phyloP scores from a whole-genome alignment of 2,888 invertebrate genomes.

The Drosophila neotestacea region DNA sequence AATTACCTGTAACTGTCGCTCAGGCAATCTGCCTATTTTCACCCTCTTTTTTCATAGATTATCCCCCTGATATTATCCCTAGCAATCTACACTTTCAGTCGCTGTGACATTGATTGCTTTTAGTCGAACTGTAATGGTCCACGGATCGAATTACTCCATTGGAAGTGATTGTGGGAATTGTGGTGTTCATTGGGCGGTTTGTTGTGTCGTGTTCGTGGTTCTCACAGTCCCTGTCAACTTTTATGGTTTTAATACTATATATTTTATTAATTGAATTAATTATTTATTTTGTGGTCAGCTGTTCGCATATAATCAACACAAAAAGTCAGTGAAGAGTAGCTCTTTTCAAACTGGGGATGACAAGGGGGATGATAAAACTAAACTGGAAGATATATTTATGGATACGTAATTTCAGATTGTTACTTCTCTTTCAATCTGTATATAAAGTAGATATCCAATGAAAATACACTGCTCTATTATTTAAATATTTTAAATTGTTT shows the following conservation, averaged over 20 bases:
- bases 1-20: constrained; percentile 59
- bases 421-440: no score
- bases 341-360: no score
- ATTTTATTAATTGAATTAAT: constrained; percentile 77
- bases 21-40: constrained; percentile 10
- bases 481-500: no score
- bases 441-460: no score
- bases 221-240: constrained; percentile 45
- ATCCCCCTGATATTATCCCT: constrained; percentile 1
- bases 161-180: not conserved
- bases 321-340: not conserved
- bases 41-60: not conserved
- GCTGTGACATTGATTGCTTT: constrained; percentile 74
- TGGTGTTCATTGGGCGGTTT: not conserved
- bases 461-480: no score
- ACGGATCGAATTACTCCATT: constrained; percentile 14
- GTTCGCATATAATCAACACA: constrained; percentile 38
- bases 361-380: no score
- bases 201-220: constrained; percentile 16
- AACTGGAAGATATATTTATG: not conserved
- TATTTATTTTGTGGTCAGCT: constrained; percentile 67
- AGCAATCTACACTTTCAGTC: constrained; percentile 6
- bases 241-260: constrained; percentile 63
- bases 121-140: constrained; percentile 57
- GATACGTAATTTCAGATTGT: not conserved